Conservation (phyloP, 1,140 invertebrate genomes). For the Ceratitis capitata region DNA sequence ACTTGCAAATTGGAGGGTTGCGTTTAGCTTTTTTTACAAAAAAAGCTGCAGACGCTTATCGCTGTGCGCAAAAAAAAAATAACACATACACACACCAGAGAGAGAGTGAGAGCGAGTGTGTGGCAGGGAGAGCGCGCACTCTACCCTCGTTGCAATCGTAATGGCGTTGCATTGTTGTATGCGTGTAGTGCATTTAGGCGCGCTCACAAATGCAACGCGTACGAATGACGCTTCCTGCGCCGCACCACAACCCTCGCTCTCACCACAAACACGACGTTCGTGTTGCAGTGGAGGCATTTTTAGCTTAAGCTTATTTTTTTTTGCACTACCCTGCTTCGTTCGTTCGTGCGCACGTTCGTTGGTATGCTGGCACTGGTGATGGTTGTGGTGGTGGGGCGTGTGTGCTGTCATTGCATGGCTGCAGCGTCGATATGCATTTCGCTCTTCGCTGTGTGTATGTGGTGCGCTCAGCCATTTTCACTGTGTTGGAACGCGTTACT, state of each 20-base stretch:
- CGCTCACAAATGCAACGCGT: slow-evolving; percentile 5
- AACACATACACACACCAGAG: not conserved
- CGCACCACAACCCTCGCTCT: not conserved
- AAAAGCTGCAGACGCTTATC: not conserved
- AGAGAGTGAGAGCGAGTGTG: not conserved
- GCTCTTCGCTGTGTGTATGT: slow-evolving; percentile 44
- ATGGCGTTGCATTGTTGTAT: not conserved
- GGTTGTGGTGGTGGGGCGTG: no score
- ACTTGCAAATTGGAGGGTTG: not conserved
- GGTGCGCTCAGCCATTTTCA: slow-evolving; percentile 36
- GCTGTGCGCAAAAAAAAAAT: no score
- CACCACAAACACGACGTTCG: not conserved
- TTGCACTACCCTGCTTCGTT: not conserved
- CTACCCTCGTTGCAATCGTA: not conserved
- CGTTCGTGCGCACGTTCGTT: not conserved
- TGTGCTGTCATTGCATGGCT: no score
- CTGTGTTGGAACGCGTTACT: slow-evolving; percentile 45
- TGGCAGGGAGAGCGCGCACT: not conserved
- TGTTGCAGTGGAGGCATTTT: not conserved
- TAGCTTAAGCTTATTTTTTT: not conserved
- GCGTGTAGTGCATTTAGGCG: not conserved
- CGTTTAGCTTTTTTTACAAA: slow-evolving; percentile 31
- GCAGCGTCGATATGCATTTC: no score
- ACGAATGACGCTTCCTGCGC: not conserved
- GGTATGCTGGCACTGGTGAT: not conserved